Percentiles rank a stretch among this genome's conserved stretches.
These are phyloP conservation scores for Lycocorax pyrrhopterus DNA, from an alignment of 2,113 vertebrate species.

Conservation along the genomic window DNA sequence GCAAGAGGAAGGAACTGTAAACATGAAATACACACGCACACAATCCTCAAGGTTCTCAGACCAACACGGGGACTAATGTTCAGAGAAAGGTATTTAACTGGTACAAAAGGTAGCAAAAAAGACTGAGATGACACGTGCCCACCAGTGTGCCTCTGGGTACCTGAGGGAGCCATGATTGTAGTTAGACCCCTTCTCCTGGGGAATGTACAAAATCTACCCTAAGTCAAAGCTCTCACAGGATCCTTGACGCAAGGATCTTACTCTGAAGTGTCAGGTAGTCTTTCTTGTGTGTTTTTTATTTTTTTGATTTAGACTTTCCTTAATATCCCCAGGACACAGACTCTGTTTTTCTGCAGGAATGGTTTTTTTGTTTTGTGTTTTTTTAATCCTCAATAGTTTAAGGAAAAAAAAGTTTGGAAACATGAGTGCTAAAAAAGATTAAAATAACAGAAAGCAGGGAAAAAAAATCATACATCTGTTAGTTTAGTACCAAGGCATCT, in stretches of 20 bases:
- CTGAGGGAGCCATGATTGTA: neutral
- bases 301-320: neutral
- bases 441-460: neutral
- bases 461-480: neutral
- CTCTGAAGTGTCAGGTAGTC: neutral
- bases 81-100: constrained; percentile 84
- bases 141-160: neutral
- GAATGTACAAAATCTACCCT: neutral
- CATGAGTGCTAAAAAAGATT: neutral
- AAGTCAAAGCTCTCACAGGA: neutral
- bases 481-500: neutral
- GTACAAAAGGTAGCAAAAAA: constrained; percentile 75
- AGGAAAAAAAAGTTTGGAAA: neutral
- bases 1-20: constrained; percentile 71
- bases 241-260: neutral
- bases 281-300: neutral
- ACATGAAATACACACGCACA: constrained; percentile 63
- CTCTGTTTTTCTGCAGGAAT: neutral
- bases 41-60: constrained; percentile 69
- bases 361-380: neutral
- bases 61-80: constrained; percentile 60
- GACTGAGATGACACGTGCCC: constrained; percentile 23
- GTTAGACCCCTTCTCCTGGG: neutral
- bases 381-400: neutral
- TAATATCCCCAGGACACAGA: neutral